Base-by-base conservation (phyloP, 2,888 invertebrate species). In the Mythimna loreyi region DNA sequence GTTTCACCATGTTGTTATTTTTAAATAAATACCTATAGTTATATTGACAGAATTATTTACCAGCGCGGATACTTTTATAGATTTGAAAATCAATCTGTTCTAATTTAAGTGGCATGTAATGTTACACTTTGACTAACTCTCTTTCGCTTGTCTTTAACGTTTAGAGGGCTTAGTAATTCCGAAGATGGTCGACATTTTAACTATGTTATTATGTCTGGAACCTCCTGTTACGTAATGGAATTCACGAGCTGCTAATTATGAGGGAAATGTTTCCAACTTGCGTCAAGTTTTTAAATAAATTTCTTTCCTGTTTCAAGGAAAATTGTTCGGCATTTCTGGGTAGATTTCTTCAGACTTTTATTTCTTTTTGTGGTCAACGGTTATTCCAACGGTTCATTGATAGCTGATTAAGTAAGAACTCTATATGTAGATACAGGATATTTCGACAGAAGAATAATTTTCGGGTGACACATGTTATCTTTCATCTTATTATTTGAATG, bases 281-380 rank as follows among this genome's bases (percentile, higher is more conserved):
- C 57, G 49, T 70, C 56, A 70, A 43, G 1, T n/a, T 47, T 56
- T 49, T 67, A n/a, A 28, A 33, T 25, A 33, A 25, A 4, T 19
- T 13, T 13, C n/a, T 36, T 28, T 49, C 23, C 23, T 49, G 9
- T 21, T 30, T 49, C 2, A 19, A 3, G 47, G 68, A 11, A 28
- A 55, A 16, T 21, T 25, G 3, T 49, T 65, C 3, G n/a, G 23
- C 0, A 1, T 47, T 47, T 25, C 33, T 25, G 25, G 19, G 16
- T 45, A 11, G 1, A 16, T 4, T 5, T 25, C 23, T 36, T 25
- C 7, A 13, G 5, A 6, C 6, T 21, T 11, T 19, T 7, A 1
- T 25, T 19, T 8, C 16, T 25, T 13, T 28, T 21, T 52, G 40
- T 25, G 30, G 21, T n/a, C 13, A 4, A 3, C 30, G 40, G 66